phyloP scores from a whole-genome alignment of 1,140 invertebrate genomes.

The Maniola jurtina region DNA sequence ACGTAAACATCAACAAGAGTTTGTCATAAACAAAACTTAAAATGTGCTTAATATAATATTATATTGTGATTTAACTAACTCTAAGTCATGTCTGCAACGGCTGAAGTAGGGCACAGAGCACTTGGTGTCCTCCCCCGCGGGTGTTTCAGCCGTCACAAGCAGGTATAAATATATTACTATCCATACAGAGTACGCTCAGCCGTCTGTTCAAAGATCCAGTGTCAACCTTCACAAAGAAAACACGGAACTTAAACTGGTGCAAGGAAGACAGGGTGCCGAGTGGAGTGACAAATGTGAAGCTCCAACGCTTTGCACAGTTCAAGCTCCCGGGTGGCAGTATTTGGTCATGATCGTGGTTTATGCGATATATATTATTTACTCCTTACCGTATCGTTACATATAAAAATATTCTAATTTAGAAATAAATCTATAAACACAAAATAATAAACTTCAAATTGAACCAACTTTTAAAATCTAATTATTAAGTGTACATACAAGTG shows the following conservation, averaged over 20 bases:
- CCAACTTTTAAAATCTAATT: slow-evolving; percentile 40
- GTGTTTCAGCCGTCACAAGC: slow-evolving; percentile 30
- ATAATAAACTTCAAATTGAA: slow-evolving; percentile 41
- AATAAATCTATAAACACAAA: slow-evolving; percentile 45
- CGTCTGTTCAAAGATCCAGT: slow-evolving; percentile 17
- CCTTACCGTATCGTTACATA: slow-evolving; percentile 35
- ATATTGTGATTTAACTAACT: slow-evolving; percentile 60
- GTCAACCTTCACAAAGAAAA: slow-evolving; percentile 1
- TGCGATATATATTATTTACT: slow-evolving; percentile 34
- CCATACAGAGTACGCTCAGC: slow-evolving; percentile 24
- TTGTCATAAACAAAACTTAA: slow-evolving; percentile 67
- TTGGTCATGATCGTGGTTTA: slow-evolving; percentile 36
- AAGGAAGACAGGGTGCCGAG: slow-evolving; percentile 33
- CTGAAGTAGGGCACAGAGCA: slow-evolving; percentile 38
- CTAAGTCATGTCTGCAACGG: slow-evolving; percentile 44
- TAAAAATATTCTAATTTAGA: slow-evolving; percentile 41
- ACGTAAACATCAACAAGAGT: slow-evolving; percentile 52
- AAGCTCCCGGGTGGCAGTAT: slow-evolving; percentile 33
- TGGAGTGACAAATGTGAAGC: not conserved
- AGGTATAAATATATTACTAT: slow-evolving; percentile 41
- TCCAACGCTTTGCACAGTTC: slow-evolving; percentile 26
- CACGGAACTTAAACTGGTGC: slow-evolving; percentile 15
- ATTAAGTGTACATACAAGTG: slow-evolving; percentile 26
- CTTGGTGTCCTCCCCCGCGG: slow-evolving; percentile 43
- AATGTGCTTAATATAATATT: slow-evolving; percentile 55